A percentile compares a stretch with the other conserved stretches of the same genome.
Evolutionary conservation across 2,888 invertebrate genomes (phyloP).

Genomic region (Dichetophora obliterata): DNA sequence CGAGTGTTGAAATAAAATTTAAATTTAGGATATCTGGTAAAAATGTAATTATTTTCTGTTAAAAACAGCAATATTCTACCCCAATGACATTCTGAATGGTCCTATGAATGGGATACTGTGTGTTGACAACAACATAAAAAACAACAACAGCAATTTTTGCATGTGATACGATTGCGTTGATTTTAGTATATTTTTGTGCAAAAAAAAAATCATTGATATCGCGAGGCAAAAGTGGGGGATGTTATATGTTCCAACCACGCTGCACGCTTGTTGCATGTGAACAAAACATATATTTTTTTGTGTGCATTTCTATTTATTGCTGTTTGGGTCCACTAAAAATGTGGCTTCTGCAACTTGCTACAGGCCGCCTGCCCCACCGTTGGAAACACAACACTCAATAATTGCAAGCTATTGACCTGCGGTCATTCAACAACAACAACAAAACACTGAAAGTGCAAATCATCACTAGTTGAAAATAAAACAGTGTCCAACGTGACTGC

Average conservation of each 20-base stretch:
- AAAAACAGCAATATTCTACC: slow-evolving; percentile 27
- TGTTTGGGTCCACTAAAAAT: background rate
- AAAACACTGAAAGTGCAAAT: background rate
- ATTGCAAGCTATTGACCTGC: slow-evolving; percentile 37
- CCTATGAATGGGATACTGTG: background rate
- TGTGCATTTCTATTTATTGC: background rate
- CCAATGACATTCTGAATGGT: background rate
- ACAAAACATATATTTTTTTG: background rate
- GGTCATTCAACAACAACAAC: slow-evolving; percentile 14
- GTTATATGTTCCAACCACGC: too few species aligned
- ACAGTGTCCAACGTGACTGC: background rate
- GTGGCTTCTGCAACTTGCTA: slow-evolving; percentile 8
- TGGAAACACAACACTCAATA: slow-evolving; percentile 4
- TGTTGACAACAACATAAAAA: background rate
- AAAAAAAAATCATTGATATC: too few species aligned
- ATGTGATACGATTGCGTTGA: slow-evolving; percentile 4
- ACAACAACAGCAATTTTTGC: background rate
- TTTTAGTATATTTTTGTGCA: background rate
- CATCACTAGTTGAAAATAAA: background rate
- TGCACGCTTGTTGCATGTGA: background rate
- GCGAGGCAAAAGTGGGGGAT: too few species aligned
- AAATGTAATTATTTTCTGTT: slow-evolving; percentile 45
- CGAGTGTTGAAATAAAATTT: slow-evolving; percentile 39
- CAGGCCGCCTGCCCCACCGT: background rate
- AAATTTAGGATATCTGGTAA: slow-evolving; percentile 49